Evolutionary conservation across 2,888 invertebrate species (phyloP).

Genomic region (Phortica magna): DNA sequence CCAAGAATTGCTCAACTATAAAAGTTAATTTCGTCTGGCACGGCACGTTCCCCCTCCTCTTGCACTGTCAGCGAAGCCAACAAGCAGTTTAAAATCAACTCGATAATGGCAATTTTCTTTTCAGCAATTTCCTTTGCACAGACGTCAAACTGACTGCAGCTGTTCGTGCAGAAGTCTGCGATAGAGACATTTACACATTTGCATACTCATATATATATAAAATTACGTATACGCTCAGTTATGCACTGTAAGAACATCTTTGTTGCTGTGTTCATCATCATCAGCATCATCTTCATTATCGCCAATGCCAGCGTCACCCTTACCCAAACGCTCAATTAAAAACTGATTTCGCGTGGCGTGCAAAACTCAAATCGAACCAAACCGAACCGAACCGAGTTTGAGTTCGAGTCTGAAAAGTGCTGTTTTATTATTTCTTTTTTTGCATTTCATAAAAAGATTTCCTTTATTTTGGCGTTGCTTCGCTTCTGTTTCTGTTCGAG

Average conservation of each 20-base stretch:
- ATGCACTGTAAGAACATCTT: neutral
- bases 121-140: slow-evolving; percentile 12
- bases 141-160: neutral
- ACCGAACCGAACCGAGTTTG: too few species aligned
- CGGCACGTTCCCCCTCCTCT: too few species aligned
- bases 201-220: neutral
- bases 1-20: too few species aligned
- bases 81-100: neutral
- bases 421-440: neutral
- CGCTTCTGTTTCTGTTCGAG: neutral
- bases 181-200: slow-evolving; percentile 20
- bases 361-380: neutral
- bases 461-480: neutral
- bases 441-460: slow-evolving; percentile 1
- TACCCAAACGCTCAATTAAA: neutral
- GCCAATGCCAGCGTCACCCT: neutral
- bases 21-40: too few species aligned
- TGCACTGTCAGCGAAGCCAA: too few species aligned
- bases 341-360: neutral
- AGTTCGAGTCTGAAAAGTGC: too few species aligned
- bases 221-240: slow-evolving; percentile 18
- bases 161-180: slow-evolving; percentile 19
- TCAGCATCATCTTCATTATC: too few species aligned
- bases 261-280: neutral
- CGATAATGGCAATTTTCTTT: neutral